phyloP scores from a whole-genome alignment of 2,113 vertebrate species.

The Labeo rohita region DNA sequence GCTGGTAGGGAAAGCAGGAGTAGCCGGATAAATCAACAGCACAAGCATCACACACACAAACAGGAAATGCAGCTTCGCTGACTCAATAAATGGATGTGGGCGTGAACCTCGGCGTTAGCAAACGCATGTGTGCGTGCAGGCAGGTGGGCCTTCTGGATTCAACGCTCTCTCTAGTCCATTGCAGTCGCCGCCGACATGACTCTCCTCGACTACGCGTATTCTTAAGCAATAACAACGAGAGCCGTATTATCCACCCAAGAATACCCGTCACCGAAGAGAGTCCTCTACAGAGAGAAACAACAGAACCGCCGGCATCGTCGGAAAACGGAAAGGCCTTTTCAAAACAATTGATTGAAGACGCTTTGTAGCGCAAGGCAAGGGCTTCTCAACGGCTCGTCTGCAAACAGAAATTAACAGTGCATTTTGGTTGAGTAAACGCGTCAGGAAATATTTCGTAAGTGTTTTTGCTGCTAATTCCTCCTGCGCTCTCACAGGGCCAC shows the following conservation, averaged over 20 bases:
- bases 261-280: conserved; percentile 99
- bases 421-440: conserved; percentile 73
- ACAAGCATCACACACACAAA: conserved; percentile 50
- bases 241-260: conserved; percentile 99
- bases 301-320: conserved; percentile 69
- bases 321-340: conserved; percentile 61
- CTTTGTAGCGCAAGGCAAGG: conserved; percentile 72
- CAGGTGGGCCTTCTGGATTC: conserved; percentile 61
- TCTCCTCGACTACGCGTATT: conserved; percentile 99
- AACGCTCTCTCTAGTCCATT: conserved; percentile 62
- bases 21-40: conserved; percentile 43
- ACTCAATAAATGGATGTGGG: conserved; percentile 56
- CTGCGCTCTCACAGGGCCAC: conserved; percentile 43
- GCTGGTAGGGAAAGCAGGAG: conserved; percentile 29
- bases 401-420: conserved; percentile 79
- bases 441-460: conserved; percentile 55
- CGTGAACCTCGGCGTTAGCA: conserved; percentile 45
- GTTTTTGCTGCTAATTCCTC: conserved; percentile 25
- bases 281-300: conserved; percentile 70
- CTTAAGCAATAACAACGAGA: conserved; percentile 99
- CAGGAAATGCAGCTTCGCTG: conserved; percentile 50
- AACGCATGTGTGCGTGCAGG: conserved; percentile 54
- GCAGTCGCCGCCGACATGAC: conserved; percentile 88
- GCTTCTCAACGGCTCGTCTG: conserved; percentile 81
- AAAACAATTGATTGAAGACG: conserved; percentile 77